Evolutionary conservation across 2,797 vertebrate genomes (phyloP).

Genomic region (Micromesistius poutassou): DNA sequence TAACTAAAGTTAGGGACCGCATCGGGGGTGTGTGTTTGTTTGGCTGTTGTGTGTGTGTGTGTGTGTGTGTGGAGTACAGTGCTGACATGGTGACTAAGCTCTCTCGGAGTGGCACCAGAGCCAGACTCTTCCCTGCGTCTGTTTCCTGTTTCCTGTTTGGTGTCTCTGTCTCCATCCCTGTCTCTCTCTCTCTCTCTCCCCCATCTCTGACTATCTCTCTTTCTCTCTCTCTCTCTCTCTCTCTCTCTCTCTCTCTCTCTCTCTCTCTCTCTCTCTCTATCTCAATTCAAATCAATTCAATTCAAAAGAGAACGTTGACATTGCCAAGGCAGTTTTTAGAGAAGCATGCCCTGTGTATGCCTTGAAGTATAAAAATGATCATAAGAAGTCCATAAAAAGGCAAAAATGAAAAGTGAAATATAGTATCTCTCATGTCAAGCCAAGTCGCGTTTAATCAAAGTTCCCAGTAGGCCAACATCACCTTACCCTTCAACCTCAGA

Average conservation of each 20-base stretch:
- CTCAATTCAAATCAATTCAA: neutral
- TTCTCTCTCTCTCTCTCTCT: neutral
- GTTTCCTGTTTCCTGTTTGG: constrained; percentile 1
- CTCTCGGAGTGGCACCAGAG: neutral
- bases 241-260: neutral
- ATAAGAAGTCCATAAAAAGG: neutral
- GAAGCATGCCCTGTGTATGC: no score
- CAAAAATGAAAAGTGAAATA: neutral
- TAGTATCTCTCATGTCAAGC: neutral
- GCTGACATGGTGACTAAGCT: neutral
- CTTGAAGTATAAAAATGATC: no score
- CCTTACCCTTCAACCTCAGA: neutral
- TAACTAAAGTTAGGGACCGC: neutral
- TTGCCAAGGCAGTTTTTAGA: neutral
- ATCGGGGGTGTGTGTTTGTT: neutral
- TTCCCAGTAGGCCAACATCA: neutral
- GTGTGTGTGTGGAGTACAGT: neutral
- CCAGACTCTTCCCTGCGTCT: neutral
- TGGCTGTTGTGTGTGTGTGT: neutral
- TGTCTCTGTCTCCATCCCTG: neutral
- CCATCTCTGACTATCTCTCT: no score
- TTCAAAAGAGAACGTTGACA: neutral
- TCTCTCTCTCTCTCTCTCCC: neutral
- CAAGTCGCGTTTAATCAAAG: neutral
- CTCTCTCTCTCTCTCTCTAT: neutral